A percentile compares a stretch with the other conserved stretches of the same genome.
These are phyloP conservation scores for Papilio demoleus DNA, from an alignment of 2,888 invertebrate genomes.

Conservation along the genomic window DNA sequence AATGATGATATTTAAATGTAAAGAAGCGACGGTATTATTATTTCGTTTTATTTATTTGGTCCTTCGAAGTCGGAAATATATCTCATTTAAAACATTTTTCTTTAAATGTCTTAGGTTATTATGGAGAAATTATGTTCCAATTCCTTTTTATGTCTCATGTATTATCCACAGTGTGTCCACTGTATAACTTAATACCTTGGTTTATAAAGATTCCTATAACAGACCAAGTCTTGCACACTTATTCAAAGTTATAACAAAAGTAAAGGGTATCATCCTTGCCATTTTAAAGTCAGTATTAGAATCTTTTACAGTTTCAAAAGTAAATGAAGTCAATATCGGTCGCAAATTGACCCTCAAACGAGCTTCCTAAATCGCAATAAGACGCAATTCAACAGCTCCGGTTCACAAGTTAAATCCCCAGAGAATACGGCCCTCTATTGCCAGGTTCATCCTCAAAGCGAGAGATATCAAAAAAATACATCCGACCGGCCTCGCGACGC, in stretches of 20 bases:
- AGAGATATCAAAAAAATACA: slow-evolving; percentile 81
- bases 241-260: not conserved
- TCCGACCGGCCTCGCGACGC: slow-evolving; percentile 71
- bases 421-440: slow-evolving; percentile 67
- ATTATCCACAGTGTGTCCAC: too few relatives aligned
- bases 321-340: slow-evolving; percentile 38
- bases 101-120: too few relatives aligned
- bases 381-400: slow-evolving; percentile 40
- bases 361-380: slow-evolving; percentile 46
- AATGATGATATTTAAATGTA: not conserved
- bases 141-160: too few relatives aligned
- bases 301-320: slow-evolving; percentile 22
- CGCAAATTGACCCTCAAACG: slow-evolving; percentile 50
- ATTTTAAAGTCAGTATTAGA: not conserved
- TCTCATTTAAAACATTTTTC: not conserved
- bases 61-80: not conserved
- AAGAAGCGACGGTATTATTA: not conserved
- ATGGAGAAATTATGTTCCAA: too few relatives aligned
- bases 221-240: too few relatives aligned
- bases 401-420: slow-evolving; percentile 51
- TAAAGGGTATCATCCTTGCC: not conserved
- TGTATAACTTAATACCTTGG: too few relatives aligned
- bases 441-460: slow-evolving; percentile 70
- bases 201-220: too few relatives aligned
- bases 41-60: not conserved